Evolutionary conservation across 2,888 invertebrate species (phyloP).

Genomic region (Caenorhabditis doughertyi): DNA sequence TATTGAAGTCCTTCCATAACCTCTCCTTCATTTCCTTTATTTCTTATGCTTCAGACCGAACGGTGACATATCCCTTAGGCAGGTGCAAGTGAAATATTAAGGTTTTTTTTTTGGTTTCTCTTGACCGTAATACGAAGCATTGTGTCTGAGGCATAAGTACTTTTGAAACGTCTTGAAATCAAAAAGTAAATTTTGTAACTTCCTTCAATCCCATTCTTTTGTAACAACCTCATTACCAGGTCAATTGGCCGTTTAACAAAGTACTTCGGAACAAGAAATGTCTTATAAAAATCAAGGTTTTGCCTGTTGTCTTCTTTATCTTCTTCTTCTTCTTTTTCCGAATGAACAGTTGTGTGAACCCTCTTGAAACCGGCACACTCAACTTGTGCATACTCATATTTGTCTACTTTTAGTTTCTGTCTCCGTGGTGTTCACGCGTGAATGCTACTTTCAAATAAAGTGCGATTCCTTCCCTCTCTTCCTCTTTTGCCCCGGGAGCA

Average conservation of each 20-base stretch:
- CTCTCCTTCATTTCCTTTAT: not conserved
- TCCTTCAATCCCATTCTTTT: not conserved
- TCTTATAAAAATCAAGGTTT: slow-evolving; percentile 51
- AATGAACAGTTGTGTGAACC: slow-evolving; percentile 50
- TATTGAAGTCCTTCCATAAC: slow-evolving; percentile 34
- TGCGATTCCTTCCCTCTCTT: slow-evolving; percentile 22
- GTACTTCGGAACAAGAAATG: slow-evolving; percentile 10
- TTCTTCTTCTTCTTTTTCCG: slow-evolving; percentile 18
- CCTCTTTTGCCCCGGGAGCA: slow-evolving; percentile 43
- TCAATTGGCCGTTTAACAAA: slow-evolving; percentile 50
- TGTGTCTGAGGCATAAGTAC: not conserved
- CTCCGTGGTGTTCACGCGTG: slow-evolving; percentile 58
- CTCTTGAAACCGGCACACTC: slow-evolving; percentile 57
- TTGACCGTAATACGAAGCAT: not conserved
- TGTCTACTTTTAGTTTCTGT: slow-evolving; percentile 53
- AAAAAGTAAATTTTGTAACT: not conserved
- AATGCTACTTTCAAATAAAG: slow-evolving; percentile 62
- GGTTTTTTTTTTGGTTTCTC: not conserved
- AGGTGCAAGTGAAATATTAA: not conserved
- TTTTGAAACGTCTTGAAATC: not conserved
- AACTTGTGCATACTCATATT: slow-evolving; percentile 62
- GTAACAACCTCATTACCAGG: slow-evolving; percentile 42
- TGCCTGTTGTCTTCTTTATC: not conserved
- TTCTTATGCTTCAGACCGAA: not conserved
- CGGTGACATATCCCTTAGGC: not conserved